Conservation (phyloP, 2,797 vertebrate genomes). For the Poeciliopsis paucimaculata region DNA sequence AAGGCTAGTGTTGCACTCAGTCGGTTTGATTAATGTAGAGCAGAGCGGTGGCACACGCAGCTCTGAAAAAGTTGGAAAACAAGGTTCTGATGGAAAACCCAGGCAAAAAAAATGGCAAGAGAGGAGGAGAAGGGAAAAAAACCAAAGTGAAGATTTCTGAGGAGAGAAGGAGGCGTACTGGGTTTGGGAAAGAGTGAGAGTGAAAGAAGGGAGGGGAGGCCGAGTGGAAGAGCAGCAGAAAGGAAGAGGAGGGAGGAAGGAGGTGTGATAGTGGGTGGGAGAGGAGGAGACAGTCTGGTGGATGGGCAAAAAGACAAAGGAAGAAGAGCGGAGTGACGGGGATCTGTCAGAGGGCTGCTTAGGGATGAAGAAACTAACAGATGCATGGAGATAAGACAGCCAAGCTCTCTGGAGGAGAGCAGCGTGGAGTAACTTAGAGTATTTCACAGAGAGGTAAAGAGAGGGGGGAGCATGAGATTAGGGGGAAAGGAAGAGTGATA, state of each 20-base stretch:
- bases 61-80: slow-evolving; percentile 79
- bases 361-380: slow-evolving; percentile 66
- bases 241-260: slow-evolving; percentile 62
- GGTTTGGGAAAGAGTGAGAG: slow-evolving; percentile 61
- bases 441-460: slow-evolving; percentile 61
- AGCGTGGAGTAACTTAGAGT: slow-evolving; percentile 58
- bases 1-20: slow-evolving; percentile 36
- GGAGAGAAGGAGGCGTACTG: slow-evolving; percentile 50
- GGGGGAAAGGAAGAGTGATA: slow-evolving; percentile 67
- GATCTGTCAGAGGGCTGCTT: slow-evolving; percentile 64
- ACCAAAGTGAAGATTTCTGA: slow-evolving; percentile 57
- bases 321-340: slow-evolving; percentile 62
- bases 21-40: slow-evolving; percentile 57
- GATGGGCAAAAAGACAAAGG: slow-evolving; percentile 73
- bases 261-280: slow-evolving; percentile 76
- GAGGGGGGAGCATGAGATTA: slow-evolving; percentile 60
- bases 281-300: slow-evolving; percentile 73
- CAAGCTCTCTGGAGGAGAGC: slow-evolving; percentile 63
- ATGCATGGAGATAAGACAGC: slow-evolving; percentile 61
- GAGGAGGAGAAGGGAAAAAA: slow-evolving; percentile 64
- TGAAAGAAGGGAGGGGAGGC: slow-evolving; percentile 42
- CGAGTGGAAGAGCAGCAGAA: slow-evolving; percentile 47
- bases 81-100: slow-evolving; percentile 75
- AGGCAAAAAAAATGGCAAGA: slow-evolving; percentile 54
- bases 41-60: slow-evolving; percentile 37